Base-by-base conservation (phyloP, 2,888 invertebrate genomes). In the Syrista parreyssii region DNA sequence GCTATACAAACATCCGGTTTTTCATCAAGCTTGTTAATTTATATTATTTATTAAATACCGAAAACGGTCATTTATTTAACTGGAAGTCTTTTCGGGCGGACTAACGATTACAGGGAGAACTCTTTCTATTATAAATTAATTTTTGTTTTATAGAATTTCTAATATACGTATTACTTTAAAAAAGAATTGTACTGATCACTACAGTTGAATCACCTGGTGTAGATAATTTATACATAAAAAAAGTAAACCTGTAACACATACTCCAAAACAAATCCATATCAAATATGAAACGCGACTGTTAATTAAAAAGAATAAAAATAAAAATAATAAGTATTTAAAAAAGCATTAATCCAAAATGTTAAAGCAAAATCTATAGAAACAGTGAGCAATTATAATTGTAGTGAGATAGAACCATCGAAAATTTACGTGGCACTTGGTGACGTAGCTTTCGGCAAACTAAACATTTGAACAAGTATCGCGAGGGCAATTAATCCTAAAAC, bases 401-500 rank as follows among this genome's bases (percentile, higher is more conserved):
- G 11, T 30, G 15, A 32, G 71, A 23, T 12, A 69, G 30, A 69
- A 69, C 30, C 71, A 32, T 32, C 11, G 23, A 71, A 71, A 71
- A 71, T 32, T 30, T 33, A 32, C 31, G 32, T 71, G 71, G 31
- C 33, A 71, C 71, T 32, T 11, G 12, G 71, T 31, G 71, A 71
- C 31, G 33, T 33, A 31, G 30, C 11, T 71, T 15, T 33, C 71
- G 23, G 30, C 9, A 32, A 31, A 32, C 30, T 31, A 32, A 71
- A 33, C 71, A 71, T 12, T 71, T 71, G 31, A 71, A 71, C 15
- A 15, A 71, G 71, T 71, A 71, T 71, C 23, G 23, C 12, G 33
- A n/a, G 33, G 71, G 30, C 55, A 75, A 77, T 75, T 69, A 31
- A 31, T 33, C 35, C 32, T 32, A 40, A 69, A 33, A 68, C 32